A percentile compares a stretch with the other conserved stretches of the same genome.
These are phyloP conservation scores for Protonemura montana DNA, from an alignment of 2,888 invertebrate species.

Conservation along the genomic window DNA sequence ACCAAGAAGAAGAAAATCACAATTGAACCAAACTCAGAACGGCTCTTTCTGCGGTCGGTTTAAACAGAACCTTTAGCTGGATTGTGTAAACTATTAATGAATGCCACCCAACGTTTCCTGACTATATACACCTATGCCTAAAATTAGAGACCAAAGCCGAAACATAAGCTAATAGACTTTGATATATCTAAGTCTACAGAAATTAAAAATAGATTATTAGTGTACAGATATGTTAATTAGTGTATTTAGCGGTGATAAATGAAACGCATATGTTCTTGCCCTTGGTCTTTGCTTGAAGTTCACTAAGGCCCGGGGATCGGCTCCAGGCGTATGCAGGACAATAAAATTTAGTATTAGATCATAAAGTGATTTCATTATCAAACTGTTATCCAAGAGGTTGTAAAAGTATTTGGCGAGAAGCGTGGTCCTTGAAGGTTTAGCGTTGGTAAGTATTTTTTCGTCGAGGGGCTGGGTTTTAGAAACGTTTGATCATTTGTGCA, in stretches of 20 bases:
- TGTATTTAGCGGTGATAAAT: not conserved
- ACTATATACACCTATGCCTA: not conserved
- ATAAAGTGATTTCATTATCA: not conserved
- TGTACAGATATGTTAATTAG: not conserved
- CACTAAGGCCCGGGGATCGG: not conserved
- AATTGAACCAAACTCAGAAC: not conserved
- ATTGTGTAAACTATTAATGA: no score
- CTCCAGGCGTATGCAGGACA: not conserved
- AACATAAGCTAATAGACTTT: not conserved
- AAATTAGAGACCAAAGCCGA: not conserved
- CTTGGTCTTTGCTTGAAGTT: not conserved
- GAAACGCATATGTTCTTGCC: not conserved
- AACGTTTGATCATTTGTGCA: no score
- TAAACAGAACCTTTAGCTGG: no score
- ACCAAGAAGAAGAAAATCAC: not conserved
- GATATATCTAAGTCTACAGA: not conserved
- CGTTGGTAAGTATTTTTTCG: not conserved
- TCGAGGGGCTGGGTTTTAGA: no score
- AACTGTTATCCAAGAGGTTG: not conserved
- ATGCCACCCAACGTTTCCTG: no score
- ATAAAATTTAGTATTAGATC: not conserved
- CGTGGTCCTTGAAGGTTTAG: not conserved
- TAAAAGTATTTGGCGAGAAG: not conserved
- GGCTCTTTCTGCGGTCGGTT: no score
- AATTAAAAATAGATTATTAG: not conserved